A percentile compares a stretch with the other conserved stretches of the same genome.
phyloP scores from a whole-genome alignment of 2,797 vertebrate genomes.

The Moxostoma hubbsi region DNA sequence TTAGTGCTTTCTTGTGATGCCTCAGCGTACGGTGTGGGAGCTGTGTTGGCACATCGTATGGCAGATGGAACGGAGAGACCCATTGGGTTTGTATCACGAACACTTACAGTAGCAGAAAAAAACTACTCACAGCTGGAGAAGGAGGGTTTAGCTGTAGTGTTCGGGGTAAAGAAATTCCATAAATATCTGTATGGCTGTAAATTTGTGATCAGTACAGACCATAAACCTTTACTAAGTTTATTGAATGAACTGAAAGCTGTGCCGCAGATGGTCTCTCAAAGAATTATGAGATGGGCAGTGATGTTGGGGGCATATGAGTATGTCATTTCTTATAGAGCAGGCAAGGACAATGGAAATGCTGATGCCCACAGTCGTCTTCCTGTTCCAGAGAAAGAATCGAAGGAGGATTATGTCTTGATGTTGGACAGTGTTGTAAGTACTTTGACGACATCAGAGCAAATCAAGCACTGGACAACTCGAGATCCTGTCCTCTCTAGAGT shows the following conservation, averaged over 20 bases:
- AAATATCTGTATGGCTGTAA: not conserved
- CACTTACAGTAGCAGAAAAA: not conserved
- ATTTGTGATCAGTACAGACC: not conserved
- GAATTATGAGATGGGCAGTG: not conserved
- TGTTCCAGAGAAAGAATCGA: not conserved
- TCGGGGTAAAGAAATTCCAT: not conserved
- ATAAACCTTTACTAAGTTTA: not conserved
- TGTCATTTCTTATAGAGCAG: not conserved
- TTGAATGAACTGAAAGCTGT: not conserved
- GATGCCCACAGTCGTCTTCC: not conserved
- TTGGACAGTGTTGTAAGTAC: not conserved
- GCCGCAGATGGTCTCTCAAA: not conserved
- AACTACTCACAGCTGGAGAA: not conserved
- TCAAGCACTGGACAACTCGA: not conserved
- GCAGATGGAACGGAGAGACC: not conserved
- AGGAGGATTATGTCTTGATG: not conserved
- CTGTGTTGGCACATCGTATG: not conserved
- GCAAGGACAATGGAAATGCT: not conserved
- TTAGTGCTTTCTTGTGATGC: slow-evolving; percentile 15
- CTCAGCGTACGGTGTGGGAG: not conserved
- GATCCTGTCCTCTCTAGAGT: not conserved
- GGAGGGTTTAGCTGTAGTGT: not conserved
- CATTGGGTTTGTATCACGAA: not conserved
- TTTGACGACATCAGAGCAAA: not conserved
- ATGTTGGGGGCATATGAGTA: not conserved